phyloP scores from a whole-genome alignment of 1,140 invertebrate genomes.

The Hermetia illucens region DNA sequence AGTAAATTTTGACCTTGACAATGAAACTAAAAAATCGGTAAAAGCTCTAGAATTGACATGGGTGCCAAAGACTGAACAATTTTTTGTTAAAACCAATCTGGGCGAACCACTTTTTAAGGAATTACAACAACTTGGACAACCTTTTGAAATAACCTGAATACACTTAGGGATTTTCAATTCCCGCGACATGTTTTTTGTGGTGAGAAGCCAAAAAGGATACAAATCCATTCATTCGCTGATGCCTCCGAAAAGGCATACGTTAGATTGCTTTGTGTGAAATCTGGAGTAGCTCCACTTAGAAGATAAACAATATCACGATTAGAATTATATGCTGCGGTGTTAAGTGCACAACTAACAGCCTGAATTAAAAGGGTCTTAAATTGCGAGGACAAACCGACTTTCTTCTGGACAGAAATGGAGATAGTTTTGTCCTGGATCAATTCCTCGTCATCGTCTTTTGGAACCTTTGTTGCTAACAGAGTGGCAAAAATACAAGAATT shows the following conservation, averaged over 20 bases:
- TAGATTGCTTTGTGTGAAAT: constrained; percentile 6
- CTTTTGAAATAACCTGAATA: constrained; percentile 9
- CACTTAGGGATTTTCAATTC: constrained; percentile 9
- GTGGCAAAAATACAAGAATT: constrained; percentile 12
- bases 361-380: constrained; percentile 1
- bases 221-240: constrained; percentile 23
- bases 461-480: constrained; percentile 20
- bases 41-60: not conserved
- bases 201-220: not conserved
- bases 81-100: constrained; percentile 5
- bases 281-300: constrained; percentile 9
- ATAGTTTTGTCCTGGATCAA: constrained; percentile 9
- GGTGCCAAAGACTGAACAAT: not conserved
- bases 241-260: constrained; percentile 20
- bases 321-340: constrained; percentile 10
- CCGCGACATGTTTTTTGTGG: not conserved
- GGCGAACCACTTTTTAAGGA: constrained; percentile 14
- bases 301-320: constrained; percentile 7
- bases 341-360: constrained; percentile 6
- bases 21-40: too few relatives aligned
- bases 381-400: not conserved
- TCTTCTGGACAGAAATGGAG: constrained; percentile 7
- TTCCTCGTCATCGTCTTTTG: constrained; percentile 6
- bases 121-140: constrained; percentile 10
- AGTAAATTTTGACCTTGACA: too few relatives aligned